Conservation (phyloP, 2,888 invertebrate species). For the Timema cristinae region DNA sequence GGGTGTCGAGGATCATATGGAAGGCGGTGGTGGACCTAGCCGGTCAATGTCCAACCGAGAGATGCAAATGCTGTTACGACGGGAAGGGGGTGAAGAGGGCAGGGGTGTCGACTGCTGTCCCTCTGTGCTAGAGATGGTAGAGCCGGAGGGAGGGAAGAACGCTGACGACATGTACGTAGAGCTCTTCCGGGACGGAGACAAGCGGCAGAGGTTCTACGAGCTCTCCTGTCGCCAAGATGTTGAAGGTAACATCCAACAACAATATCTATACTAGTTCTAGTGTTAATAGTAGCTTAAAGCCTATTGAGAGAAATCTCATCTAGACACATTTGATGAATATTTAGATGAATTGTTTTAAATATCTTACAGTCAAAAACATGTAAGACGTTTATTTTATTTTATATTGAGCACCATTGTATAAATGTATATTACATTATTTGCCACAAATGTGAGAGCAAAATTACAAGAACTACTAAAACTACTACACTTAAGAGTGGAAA, state of each 20-base stretch:
- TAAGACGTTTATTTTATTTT: too few species aligned
- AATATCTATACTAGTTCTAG: too few species aligned
- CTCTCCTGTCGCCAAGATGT: constrained; percentile 69
- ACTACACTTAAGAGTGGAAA: too few species aligned
- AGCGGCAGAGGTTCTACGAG: constrained; percentile 60
- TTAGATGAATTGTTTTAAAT: too few species aligned
- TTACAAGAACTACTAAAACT: too few species aligned
- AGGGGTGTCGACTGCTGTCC: constrained; percentile 74
- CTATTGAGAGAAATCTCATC: too few species aligned
- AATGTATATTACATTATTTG: too few species aligned
- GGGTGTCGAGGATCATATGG: not conserved
- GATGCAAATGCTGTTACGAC: constrained; percentile 59
- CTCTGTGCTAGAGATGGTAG: constrained; percentile 68
- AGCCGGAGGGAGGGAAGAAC: constrained; percentile 72
- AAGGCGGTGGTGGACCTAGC: constrained; percentile 30
- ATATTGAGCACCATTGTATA: too few species aligned
- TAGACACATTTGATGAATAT: too few species aligned
- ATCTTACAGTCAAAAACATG: too few species aligned
- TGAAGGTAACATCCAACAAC: constrained; percentile 53
- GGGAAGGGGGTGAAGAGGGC: constrained; percentile 51
- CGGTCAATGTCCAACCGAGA: constrained; percentile 55
- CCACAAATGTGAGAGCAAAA: too few species aligned
- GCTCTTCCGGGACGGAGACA: constrained; percentile 54
- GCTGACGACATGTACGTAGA: constrained; percentile 67
- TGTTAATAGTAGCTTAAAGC: too few species aligned